Evolutionary conservation across 2,797 vertebrate genomes (phyloP).

Genomic region (Poeciliopsis gracilis): DNA sequence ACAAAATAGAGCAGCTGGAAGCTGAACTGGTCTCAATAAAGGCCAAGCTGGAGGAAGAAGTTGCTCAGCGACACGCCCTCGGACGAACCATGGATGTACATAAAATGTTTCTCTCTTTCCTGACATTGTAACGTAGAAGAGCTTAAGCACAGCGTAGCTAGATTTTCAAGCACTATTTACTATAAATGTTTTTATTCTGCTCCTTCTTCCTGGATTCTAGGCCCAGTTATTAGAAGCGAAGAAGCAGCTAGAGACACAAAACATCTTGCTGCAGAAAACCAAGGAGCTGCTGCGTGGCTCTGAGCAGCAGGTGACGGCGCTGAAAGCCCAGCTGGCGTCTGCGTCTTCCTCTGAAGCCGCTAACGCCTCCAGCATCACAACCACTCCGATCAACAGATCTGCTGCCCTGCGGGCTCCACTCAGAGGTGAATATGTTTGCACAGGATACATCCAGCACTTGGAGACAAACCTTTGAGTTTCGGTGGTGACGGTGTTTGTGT

Average conservation of each 20-base stretch:
- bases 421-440: slow-evolving; percentile 53
- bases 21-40: slow-evolving; percentile 88
- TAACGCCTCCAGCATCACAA: slow-evolving; percentile 31
- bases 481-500: no score
- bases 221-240: slow-evolving; percentile 90
- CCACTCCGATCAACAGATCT: slow-evolving; percentile 47
- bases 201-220: slow-evolving; percentile 34
- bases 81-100: slow-evolving; percentile 83
- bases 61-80: slow-evolving; percentile 89
- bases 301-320: slow-evolving; percentile 84
- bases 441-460: no score
- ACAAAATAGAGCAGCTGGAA: slow-evolving; percentile 88
- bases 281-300: slow-evolving; percentile 90
- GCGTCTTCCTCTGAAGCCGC: slow-evolving; percentile 64
- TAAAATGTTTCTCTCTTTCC: neutral
- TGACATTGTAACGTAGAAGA: neutral
- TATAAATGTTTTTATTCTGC: neutral
- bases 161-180: neutral
- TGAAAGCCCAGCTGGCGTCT: slow-evolving; percentile 83
- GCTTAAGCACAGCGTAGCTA: neutral
- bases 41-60: slow-evolving; percentile 89
- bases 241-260: slow-evolving; percentile 91
- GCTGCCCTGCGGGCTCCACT: slow-evolving; percentile 52
- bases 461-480: neutral
- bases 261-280: slow-evolving; percentile 86